These are phyloP conservation scores for Coccyzus lansbergi DNA, from an alignment of 2,797 vertebrate species.

Conservation along the genomic window DNA sequence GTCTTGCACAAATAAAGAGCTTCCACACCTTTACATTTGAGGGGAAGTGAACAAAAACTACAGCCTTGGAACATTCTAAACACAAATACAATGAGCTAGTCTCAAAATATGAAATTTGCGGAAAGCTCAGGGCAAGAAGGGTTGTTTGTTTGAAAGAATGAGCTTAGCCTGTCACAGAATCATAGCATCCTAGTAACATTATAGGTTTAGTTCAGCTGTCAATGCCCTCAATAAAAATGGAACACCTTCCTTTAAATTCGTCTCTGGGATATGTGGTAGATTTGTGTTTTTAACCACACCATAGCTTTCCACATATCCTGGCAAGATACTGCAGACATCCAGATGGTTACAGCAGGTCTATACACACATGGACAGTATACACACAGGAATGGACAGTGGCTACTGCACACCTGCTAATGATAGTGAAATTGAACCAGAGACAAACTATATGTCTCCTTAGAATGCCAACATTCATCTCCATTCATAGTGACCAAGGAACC, in stretches of 20 bases:
- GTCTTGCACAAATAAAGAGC: neutral
- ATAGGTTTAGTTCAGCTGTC: neutral
- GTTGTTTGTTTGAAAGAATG: neutral
- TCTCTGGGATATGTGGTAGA: neutral
- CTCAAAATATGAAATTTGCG: neutral
- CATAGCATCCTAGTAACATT: neutral
- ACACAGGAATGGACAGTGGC: no score
- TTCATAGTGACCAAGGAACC: neutral
- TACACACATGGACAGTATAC: no score
- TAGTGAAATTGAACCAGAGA: neutral
- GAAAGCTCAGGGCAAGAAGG: neutral
- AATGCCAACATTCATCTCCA: neutral
- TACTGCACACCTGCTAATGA: fast-evolving
- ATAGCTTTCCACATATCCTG: neutral
- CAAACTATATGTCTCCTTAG: neutral
- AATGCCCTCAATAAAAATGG: neutral
- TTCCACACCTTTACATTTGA: neutral
- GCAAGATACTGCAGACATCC: neutral
- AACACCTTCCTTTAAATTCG: neutral
- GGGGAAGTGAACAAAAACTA: neutral
- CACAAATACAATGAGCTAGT: neutral
- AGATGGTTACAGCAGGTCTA: neutral
- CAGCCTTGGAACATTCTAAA: neutral
- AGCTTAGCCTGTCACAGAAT: neutral
- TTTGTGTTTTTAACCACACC: neutral